Percentiles rank a stretch among this genome's conserved stretches.
Evolutionary conservation across 2,888 invertebrate species (phyloP).

Genomic region (Lepidocyrtoides sp.): DNA sequence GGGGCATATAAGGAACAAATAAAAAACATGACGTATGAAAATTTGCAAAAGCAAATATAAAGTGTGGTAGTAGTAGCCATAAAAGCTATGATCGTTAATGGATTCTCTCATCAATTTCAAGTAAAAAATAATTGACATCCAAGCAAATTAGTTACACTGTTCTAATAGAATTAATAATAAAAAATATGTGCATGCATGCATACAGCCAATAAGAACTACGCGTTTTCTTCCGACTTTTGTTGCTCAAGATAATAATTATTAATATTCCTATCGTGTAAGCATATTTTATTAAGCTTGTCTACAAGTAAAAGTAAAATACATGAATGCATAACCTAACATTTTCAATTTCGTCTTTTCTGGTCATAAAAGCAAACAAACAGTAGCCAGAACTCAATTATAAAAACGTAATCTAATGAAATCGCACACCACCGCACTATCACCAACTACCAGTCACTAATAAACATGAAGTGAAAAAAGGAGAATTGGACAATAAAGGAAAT

Average conservation of each 20-base stretch:
- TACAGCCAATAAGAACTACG: neutral
- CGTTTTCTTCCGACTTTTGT: neutral
- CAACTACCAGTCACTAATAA: slow-evolving; percentile 68
- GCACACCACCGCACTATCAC: slow-evolving; percentile 69
- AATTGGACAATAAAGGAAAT: slow-evolving; percentile 79
- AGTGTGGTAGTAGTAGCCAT: neutral
- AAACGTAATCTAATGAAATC: slow-evolving; percentile 80
- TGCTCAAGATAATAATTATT: slow-evolving; percentile 27
- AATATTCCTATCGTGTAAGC: slow-evolving; percentile 53
- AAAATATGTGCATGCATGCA: too few relatives aligned
- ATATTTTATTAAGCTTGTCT: neutral
- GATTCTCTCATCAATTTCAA: neutral
- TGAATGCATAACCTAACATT: slow-evolving; percentile 34
- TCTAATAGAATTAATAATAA: slow-evolving; percentile 40
- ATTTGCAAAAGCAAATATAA: too few relatives aligned
- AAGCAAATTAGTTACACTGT: slow-evolving; percentile 25
- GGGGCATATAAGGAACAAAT: neutral
- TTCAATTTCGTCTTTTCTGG: slow-evolving; percentile 69
- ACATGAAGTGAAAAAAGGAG: slow-evolving; percentile 64
- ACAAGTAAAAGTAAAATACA: neutral
- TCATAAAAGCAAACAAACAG: slow-evolving; percentile 80
- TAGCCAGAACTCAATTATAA: slow-evolving; percentile 79
- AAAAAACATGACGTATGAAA: neutral
- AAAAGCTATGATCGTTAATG: slow-evolving; percentile 4
- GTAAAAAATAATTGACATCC: slow-evolving; percentile 37